Evolutionary conservation across 2,888 invertebrate genomes (phyloP).

Genomic region (Drosophila pseudotalamancana): DNA sequence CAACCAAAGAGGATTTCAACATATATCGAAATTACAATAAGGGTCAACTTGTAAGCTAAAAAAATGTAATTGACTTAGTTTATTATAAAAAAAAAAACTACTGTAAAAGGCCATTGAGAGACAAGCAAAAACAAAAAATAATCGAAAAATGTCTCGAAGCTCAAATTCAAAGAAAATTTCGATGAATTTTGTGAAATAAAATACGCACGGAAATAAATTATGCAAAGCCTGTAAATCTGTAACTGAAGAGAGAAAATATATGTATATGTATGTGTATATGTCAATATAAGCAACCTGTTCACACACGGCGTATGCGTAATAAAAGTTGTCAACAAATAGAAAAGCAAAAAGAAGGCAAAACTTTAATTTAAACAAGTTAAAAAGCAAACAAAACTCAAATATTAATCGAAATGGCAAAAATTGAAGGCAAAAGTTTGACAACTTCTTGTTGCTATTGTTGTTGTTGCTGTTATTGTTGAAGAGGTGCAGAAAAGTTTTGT

Average conservation of each 20-base stretch:
- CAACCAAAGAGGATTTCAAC: too few relatives aligned
- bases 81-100: not conserved
- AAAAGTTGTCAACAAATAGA: conserved; percentile 2
- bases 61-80: not conserved
- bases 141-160: not conserved
- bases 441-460: too few relatives aligned
- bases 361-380: conserved; percentile 29
- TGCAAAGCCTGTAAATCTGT: conserved; percentile 10
- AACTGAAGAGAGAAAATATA: conserved; percentile 5
- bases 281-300: not conserved
- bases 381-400: conserved; percentile 46
- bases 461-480: conserved; percentile 10
- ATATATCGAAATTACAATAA: too few relatives aligned
- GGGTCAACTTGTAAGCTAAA: not conserved
- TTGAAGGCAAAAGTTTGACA: conserved; percentile 32
- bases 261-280: not conserved
- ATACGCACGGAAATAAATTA: conserved; percentile 15
- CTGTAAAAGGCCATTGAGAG: not conserved
- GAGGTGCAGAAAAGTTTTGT: conserved; percentile 41
- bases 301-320: conserved; percentile 15
- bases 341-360: conserved; percentile 8
- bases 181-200: not conserved
- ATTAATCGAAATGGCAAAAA: conserved; percentile 56
- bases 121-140: not conserved
- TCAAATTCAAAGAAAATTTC: conserved; percentile 1